Conservation (phyloP, 2,113 vertebrate species). For the Todiramphus saurophagus region DNA sequence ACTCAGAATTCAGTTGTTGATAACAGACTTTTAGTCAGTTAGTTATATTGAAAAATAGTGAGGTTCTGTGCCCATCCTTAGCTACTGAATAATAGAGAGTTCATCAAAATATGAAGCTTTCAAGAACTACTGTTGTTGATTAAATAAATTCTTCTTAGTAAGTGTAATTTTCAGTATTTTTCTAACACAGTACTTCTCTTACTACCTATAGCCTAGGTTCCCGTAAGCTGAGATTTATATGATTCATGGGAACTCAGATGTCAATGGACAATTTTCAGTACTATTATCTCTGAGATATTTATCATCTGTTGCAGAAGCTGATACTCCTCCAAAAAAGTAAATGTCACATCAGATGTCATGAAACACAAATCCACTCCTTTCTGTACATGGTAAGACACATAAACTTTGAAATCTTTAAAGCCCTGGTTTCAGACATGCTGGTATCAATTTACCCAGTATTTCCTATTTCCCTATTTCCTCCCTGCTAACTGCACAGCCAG, state of each 20-base stretch:
- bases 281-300: not conserved
- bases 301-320: not conserved
- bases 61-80: not conserved
- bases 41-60: not conserved
- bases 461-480: not conserved
- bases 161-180: not conserved
- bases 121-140: not conserved
- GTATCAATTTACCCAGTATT: slow-evolving; percentile 14
- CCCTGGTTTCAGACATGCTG: not conserved
- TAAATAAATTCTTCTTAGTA: not conserved
- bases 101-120: not conserved
- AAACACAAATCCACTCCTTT: not conserved
- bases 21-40: not conserved
- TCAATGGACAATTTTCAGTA: not conserved
- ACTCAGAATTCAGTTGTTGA: not conserved
- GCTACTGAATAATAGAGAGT: not conserved
- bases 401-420: not conserved
- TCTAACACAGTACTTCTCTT: not conserved
- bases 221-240: not conserved
- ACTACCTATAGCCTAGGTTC: not conserved
- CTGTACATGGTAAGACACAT: not conserved
- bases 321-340: not conserved
- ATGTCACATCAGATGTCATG: not conserved
- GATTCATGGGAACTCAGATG: not conserved
- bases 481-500: not conserved